Percentiles rank a stretch among this genome's conserved stretches.
Conservation (phyloP, 2,797 vertebrate genomes). For the Cossypha dichroa region DNA sequence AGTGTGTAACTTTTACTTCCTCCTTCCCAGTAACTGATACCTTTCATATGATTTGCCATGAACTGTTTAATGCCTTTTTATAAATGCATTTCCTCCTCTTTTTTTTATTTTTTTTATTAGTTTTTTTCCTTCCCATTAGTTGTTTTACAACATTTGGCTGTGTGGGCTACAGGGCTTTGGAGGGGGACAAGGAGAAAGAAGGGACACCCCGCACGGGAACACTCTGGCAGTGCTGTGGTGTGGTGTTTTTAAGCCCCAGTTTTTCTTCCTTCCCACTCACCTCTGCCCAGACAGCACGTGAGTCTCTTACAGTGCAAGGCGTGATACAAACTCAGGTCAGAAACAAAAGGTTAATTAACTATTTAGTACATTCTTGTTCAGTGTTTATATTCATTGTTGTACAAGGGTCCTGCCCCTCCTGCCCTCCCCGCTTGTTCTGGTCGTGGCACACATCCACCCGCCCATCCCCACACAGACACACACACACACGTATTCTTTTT, state of each 20-base stretch:
- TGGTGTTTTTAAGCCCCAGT: not conserved
- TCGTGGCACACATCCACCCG: slow-evolving; percentile 32
- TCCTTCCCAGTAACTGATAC: slow-evolving; percentile 76
- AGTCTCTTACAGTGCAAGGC: slow-evolving; percentile 75
- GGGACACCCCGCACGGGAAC: not conserved
- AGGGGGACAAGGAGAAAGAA: slow-evolving; percentile 5
- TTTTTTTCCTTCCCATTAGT: not conserved
- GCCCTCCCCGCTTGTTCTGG: slow-evolving; percentile 49
- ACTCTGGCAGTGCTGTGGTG: not conserved
- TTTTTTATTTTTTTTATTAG: slow-evolving; percentile 27
- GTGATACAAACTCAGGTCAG: slow-evolving; percentile 80
- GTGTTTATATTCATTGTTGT: slow-evolving; percentile 64
- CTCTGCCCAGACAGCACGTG: slow-evolving; percentile 31
- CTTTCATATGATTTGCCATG: slow-evolving; percentile 81
- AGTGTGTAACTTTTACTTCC: slow-evolving; percentile 76
- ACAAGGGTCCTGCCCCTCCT: slow-evolving; percentile 22
- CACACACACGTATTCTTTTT: not conserved
- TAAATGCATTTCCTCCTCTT: slow-evolving; percentile 75
- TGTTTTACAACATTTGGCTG: slow-evolving; percentile 67
- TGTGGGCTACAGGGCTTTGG: slow-evolving; percentile 65
- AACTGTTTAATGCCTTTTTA: slow-evolving; percentile 89
- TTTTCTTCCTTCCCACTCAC: slow-evolving; percentile 19
- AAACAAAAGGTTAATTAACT: slow-evolving; percentile 73
- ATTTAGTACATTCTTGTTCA: slow-evolving; percentile 69
- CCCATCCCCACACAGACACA: not conserved